Evolutionary conservation across 2,797 vertebrate species (phyloP), one percentile per base, ranked within the genome.

Genomic region (Manis pentadactyla): DNA sequence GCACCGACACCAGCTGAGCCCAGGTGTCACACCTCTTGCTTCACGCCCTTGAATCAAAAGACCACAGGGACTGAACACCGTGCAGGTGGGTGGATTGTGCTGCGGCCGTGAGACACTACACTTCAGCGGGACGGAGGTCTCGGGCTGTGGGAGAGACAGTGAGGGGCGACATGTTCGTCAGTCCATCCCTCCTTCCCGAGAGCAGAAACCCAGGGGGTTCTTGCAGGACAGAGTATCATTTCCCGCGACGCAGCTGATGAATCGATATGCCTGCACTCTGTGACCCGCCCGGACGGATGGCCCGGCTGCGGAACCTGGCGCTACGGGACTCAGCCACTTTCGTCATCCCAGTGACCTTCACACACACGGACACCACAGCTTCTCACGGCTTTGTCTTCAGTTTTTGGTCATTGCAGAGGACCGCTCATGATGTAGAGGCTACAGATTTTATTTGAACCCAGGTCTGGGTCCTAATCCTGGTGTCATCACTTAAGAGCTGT

Each of bases 11-110:
- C n/a, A 0, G 31, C 5, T 17, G 4, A 83, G 42, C 25, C 21
- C 51, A 15, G 18, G 0, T 6, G 29, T 21, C 53, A 0, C 0
- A 0, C 18, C 49, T 31, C 53, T 29, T 17, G 4, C 25, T 77
- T 83, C 17, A 7, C 10, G 29, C 18, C 49, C 57, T 53, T 18
- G 57, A 61, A 14, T 63, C 27, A 1, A 46, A 74, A 74, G 42
- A 19, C 10, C 29, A 0, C 17, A 2, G 31, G 4, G 31, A 5
- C 64, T 8, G 2, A 2, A 15, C 1, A 0, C 15, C 1, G 12
- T 1, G 31, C 11, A 34, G 63, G 37, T 17, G 0, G 1, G 4
- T 1, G 0, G 7, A 2, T 0, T 3, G 2, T 1, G 4, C 21
- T 15, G 3, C 18, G 2, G 2, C 53, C 23, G 2, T 4, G 57